Conservation (phyloP, 2,888 invertebrate genomes). For the Parnassius mnemosyne region DNA sequence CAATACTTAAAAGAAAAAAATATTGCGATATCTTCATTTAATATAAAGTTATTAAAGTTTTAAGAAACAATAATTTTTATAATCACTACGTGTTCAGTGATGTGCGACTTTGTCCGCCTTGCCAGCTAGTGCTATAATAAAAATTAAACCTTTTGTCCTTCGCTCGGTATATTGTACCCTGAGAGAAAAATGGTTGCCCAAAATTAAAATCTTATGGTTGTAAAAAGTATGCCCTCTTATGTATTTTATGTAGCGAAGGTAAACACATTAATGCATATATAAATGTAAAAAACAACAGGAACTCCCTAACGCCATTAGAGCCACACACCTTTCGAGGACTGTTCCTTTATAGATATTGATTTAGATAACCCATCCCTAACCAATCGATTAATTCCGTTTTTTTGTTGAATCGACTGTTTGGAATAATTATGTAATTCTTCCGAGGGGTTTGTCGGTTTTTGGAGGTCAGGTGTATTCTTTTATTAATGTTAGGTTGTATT, state of each 20-base stretch:
- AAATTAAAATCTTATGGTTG: too few species aligned
- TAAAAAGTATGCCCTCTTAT: too few species aligned
- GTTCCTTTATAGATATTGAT: slow-evolving; percentile 53
- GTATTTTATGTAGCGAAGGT: background rate
- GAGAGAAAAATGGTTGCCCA: too few species aligned
- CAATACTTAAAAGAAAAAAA: too few species aligned
- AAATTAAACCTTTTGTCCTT: too few species aligned
- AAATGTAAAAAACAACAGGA: slow-evolving; percentile 24
- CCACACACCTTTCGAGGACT: slow-evolving; percentile 37
- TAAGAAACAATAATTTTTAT: too few species aligned
- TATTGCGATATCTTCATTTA: too few species aligned
- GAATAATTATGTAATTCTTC: slow-evolving; percentile 53
- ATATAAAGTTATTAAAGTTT: too few species aligned
- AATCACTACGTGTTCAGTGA: too few species aligned
- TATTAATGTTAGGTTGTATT: slow-evolving; percentile 34
- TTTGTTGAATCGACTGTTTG: slow-evolving; percentile 41
- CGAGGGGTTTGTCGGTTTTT: slow-evolving; percentile 42
- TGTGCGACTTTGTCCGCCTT: too few species aligned
- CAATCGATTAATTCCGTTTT: slow-evolving; percentile 56
- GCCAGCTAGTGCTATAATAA: too few species aligned
- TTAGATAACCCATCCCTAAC: slow-evolving; percentile 64
- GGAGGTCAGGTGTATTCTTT: slow-evolving; percentile 38
- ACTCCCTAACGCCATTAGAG: slow-evolving; percentile 26
- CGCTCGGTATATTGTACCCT: too few species aligned
- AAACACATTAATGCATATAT: slow-evolving; percentile 20